Percentiles rank a stretch among this genome's conserved stretches.
Conservation (phyloP, 2,888 invertebrate species). For the Cephus rjabovi region DNA sequence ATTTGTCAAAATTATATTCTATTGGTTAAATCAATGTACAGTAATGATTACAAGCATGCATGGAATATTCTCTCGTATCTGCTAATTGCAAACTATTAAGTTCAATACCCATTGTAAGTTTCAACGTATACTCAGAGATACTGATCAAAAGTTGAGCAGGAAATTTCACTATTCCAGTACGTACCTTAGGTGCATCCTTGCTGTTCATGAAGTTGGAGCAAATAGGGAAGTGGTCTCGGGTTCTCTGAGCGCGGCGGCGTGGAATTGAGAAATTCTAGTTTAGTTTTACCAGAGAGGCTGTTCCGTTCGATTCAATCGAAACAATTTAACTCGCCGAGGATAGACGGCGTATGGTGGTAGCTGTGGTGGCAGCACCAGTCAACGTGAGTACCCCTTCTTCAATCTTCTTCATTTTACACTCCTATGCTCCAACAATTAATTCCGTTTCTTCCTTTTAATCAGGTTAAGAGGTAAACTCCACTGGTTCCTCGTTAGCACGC, state of each 20-base stretch:
- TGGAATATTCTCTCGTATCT: background rate
- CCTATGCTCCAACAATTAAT: slow-evolving; percentile 13
- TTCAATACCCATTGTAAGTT: background rate
- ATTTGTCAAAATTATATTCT: background rate
- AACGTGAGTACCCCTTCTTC: background rate
- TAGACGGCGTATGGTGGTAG: slow-evolving; percentile 4
- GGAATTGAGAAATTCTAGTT: slow-evolving; percentile 5
- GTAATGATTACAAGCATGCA: background rate
- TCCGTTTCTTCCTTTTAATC: slow-evolving; percentile 31
- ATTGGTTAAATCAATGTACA: background rate
- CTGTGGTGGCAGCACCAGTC: slow-evolving; percentile 1
- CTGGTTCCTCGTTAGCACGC: slow-evolving; percentile 31
- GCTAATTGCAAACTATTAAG: background rate
- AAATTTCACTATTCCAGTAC: background rate
- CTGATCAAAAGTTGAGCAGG: background rate
- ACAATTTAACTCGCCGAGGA: slow-evolving; percentile 25
- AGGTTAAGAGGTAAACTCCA: slow-evolving; percentile 34
- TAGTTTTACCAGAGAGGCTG: background rate
- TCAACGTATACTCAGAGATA: background rate
- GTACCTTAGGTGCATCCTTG: background rate
- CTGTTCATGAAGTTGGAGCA: background rate
- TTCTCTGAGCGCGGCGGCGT: background rate
- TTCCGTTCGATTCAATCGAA: slow-evolving; percentile 22
- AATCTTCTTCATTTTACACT: background rate
- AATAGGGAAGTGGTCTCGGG: background rate